A percentile compares a stretch with the other conserved stretches of the same genome.
Evolutionary conservation across 2,888 invertebrate species (phyloP).

Genomic region (Epirrhoe alternata): DNA sequence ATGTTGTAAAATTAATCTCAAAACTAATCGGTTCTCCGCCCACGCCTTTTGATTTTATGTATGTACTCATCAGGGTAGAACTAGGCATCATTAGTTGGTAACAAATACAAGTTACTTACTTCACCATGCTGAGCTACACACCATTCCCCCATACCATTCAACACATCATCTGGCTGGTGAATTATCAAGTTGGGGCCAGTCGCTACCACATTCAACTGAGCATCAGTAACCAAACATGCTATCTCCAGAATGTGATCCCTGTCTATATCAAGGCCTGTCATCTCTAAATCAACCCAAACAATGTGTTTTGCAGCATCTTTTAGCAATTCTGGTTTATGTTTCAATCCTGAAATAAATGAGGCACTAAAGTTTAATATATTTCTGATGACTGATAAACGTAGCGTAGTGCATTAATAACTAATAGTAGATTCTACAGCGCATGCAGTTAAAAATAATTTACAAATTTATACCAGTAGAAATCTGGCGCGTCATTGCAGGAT

Average conservation of each 20-base stretch:
- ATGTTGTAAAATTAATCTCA: too few species aligned
- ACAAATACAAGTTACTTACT: conserved; percentile 73
- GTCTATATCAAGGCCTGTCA: conserved; percentile 94
- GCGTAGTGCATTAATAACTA: too few species aligned
- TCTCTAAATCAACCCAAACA: conserved; percentile 93
- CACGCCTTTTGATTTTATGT: too few species aligned
- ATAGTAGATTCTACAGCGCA: too few species aligned
- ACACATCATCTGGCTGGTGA: conserved; percentile 89
- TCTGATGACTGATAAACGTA: too few species aligned
- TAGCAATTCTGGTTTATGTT: background rate
- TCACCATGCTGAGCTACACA: conserved; percentile 91
- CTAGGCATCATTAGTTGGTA: background rate
- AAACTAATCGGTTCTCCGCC: too few species aligned
- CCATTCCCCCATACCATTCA: conserved; percentile 94
- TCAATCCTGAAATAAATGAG: conserved; percentile 19
- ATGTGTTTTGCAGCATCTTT: conserved; percentile 71
- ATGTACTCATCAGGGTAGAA: background rate
- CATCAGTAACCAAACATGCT: conserved; percentile 95
- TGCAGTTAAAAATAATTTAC: too few species aligned
- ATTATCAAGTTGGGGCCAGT: conserved; percentile 91
- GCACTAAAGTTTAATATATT: too few species aligned
- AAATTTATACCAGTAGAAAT: conserved; percentile 22
- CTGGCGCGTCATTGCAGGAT: conserved; percentile 8
- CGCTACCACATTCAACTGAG: conserved; percentile 89
- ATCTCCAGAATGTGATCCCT: conserved; percentile 94